Evolutionary conservation across 23 tunicate genomes (phyloP).

Genomic region (Trididemnum clinides): DNA sequence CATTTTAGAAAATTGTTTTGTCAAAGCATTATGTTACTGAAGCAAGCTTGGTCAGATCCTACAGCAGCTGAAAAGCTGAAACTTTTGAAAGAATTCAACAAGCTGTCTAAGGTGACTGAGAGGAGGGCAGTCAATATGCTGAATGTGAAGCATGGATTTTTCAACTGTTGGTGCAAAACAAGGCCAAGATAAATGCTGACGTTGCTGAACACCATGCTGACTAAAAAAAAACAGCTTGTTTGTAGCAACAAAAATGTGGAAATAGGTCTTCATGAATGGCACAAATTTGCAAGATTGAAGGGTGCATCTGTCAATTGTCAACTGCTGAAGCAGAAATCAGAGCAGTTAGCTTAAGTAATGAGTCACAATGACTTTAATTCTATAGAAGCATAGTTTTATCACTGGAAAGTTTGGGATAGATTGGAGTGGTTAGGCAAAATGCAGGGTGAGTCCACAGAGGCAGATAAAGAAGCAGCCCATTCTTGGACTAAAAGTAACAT

Average conservation of each 20-base stretch:
- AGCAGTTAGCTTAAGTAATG: constrained; percentile 32
- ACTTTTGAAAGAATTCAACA: too few species aligned
- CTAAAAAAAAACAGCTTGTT: constrained; percentile 14
- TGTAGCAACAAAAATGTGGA: constrained; percentile 28
- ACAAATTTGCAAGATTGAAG: constrained; percentile 24
- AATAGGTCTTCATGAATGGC: constrained; percentile 34
- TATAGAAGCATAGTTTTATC: constrained; percentile 37
- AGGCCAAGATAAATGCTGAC: constrained; percentile 46
- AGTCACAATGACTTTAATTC: constrained; percentile 3
- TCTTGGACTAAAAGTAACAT: constrained; percentile 20
- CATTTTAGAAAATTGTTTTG: too few species aligned
- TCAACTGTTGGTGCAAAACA: constrained; percentile 25
- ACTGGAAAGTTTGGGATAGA: constrained; percentile 18
- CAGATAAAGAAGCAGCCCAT: constrained; percentile 35
- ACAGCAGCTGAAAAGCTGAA: too few species aligned
- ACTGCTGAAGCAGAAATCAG: constrained; percentile 39
- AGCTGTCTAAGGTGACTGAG: too few species aligned
- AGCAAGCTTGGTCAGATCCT: too few species aligned
- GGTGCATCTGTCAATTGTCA: constrained; percentile 35
- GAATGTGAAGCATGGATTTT: constrained; percentile 38
- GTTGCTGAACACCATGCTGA: constrained; percentile 38
- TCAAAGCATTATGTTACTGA: too few species aligned
- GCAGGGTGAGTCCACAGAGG: constrained; percentile 28
- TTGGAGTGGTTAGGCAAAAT: constrained; percentile 27
- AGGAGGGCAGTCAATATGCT: constrained; percentile 32